phyloP scores from a whole-genome alignment of 2,888 invertebrate genomes.

The Pristionchus maxplancki region DNA sequence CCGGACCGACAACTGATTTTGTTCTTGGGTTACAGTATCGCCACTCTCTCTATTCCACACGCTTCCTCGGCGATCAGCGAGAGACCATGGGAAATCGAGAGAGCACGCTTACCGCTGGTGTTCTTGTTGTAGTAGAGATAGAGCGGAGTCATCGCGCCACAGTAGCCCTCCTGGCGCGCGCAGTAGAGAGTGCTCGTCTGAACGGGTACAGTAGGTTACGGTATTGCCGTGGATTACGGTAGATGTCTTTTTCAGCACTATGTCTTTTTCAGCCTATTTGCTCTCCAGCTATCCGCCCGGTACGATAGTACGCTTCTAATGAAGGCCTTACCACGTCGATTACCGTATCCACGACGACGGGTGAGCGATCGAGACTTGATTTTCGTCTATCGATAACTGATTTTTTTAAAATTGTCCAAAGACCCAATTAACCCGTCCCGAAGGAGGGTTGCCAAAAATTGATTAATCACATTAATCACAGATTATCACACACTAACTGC shows the following conservation, averaged over 20 bases:
- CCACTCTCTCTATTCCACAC: no score
- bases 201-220: not conserved
- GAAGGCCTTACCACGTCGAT: slow-evolving; percentile 14
- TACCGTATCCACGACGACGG: slow-evolving; percentile 25
- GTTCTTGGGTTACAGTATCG: not conserved
- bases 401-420: not conserved
- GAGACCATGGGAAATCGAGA: not conserved
- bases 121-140: slow-evolving; percentile 30
- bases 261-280: no score
- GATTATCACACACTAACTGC: no score
- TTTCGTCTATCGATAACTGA: not conserved
- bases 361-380: not conserved
- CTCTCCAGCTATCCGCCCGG: no score
- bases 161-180: slow-evolving; percentile 56
- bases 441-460: no score
- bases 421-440: no score
- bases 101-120: not conserved
- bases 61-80: not conserved
- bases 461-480: no score
- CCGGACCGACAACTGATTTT: not conserved
- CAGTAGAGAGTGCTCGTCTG: slow-evolving; percentile 53
- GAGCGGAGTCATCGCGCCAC: slow-evolving; percentile 56
- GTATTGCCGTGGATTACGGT: not conserved
- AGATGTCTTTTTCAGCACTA: no score
- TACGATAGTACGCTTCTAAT: no score